Evolutionary conservation across 92 coral and sea anemone species (phyloP).

Genomic region (Muricea muricata): DNA sequence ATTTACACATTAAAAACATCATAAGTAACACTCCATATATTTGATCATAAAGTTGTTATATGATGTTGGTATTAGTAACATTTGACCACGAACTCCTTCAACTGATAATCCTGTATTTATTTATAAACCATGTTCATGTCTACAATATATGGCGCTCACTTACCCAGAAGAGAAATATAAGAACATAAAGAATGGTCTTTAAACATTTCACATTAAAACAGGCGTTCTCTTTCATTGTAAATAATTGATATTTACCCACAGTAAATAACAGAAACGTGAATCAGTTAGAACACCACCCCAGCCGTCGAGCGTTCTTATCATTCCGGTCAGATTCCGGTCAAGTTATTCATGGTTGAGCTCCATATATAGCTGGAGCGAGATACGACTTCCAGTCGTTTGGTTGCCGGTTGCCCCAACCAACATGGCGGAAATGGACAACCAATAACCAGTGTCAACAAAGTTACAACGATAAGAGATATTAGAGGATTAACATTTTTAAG

Average conservation of each 20-base stretch:
- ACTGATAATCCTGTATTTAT: not conserved
- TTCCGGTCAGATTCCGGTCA: not conserved
- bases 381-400: too few species aligned
- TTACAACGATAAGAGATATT: too few species aligned
- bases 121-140: not conserved
- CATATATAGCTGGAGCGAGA: too few species aligned
- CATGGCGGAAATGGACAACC: too few species aligned
- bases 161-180: conserved; percentile 87
- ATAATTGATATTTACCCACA: conserved; percentile 3
- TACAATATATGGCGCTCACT: conserved; percentile 36
- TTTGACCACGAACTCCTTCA: not conserved
- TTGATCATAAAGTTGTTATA: not conserved
- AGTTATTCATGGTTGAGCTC: not conserved
- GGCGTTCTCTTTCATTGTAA: conserved; percentile 55
- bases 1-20: conserved; percentile 1
- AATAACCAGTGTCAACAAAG: too few species aligned
- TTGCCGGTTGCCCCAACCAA: too few species aligned
- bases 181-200: conserved; percentile 79
- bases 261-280: conserved; percentile 21
- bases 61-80: not conserved
- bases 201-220: conserved; percentile 76
- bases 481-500: too few species aligned
- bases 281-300: not conserved
- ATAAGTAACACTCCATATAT: not conserved
- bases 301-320: conserved; percentile 7